Percentiles rank a stretch among this genome's conserved stretches.
phyloP scores from a whole-genome alignment of 30 jellyfish, hydroid and myxozoan species.

The Turritopsis rubra region DNA sequence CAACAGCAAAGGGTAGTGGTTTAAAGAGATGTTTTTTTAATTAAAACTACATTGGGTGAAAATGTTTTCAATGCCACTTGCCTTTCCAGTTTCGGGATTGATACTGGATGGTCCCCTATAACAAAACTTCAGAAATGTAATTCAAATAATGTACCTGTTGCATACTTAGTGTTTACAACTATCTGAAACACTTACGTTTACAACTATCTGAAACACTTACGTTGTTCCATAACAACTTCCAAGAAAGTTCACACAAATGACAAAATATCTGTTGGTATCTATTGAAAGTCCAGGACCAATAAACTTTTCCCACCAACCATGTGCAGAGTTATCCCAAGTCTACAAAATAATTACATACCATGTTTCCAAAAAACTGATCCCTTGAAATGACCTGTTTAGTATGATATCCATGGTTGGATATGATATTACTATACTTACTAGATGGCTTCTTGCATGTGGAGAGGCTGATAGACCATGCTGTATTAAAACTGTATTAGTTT shows the following conservation, averaged over 20 bases:
- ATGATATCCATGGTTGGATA: too few species aligned
- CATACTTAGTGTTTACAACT: too few species aligned
- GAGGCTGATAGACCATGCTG: constrained; percentile 65
- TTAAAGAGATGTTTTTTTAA: too few species aligned
- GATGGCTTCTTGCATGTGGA: constrained; percentile 72
- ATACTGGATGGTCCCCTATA: constrained; percentile 21
- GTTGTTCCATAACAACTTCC: constrained; percentile 88
- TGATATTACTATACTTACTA: too few species aligned
- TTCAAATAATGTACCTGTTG: too few species aligned
- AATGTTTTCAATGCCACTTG: background rate
- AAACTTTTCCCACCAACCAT: constrained; percentile 93
- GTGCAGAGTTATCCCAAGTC: constrained; percentile 49
- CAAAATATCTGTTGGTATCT: constrained; percentile 68
- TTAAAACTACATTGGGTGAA: too few species aligned
- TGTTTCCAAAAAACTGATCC: too few species aligned
- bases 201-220: constrained; percentile 57
- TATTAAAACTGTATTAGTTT: constrained; percentile 49
- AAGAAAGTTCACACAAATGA: constrained; percentile 59
- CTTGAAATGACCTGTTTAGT: too few species aligned
- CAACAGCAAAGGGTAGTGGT: too few species aligned
- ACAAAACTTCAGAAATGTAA: background rate
- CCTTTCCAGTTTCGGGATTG: constrained; percentile 19
- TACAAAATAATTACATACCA: too few species aligned
- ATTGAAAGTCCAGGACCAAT: constrained; percentile 70
- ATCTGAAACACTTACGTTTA: too few species aligned